These are phyloP conservation scores for Pedetes capensis DNA, from an alignment of 2,113 vertebrate genomes.

Conservation along the genomic window DNA sequence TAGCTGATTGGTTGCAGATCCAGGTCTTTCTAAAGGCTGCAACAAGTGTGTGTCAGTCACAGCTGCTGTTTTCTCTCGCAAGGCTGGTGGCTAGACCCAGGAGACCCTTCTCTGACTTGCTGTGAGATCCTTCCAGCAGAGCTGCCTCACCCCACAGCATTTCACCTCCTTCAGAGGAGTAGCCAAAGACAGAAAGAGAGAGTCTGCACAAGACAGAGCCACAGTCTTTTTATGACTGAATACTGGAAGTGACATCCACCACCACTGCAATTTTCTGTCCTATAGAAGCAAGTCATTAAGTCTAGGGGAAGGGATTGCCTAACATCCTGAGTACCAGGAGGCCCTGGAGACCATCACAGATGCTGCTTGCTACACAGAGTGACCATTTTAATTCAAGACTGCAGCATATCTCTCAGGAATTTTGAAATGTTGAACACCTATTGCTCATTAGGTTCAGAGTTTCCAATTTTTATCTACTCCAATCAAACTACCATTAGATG, in stretches of 20 bases:
- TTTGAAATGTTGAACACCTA: background rate
- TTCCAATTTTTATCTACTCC: background rate
- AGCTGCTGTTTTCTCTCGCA: accelerated
- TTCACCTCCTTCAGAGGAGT: background rate
- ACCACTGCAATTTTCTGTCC: background rate
- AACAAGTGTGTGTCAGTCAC: too few relatives aligned
- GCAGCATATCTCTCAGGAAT: background rate
- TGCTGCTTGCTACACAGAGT: background rate
- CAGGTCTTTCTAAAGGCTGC: background rate
- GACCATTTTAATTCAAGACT: background rate
- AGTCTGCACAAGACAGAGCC: accelerated
- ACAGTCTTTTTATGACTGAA: background rate
- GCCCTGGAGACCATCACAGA: background rate
- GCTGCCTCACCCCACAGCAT: background rate
- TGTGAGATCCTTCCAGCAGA: background rate
- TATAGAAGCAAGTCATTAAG: background rate
- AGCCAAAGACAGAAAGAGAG: background rate
- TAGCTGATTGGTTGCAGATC: background rate
- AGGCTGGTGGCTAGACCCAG: background rate
- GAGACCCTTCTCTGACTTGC: background rate
- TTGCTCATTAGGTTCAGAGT: background rate
- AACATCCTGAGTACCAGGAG: background rate
- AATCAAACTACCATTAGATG: constrained; percentile 9
- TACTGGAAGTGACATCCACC: background rate
- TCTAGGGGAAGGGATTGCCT: background rate